Percentiles rank a stretch among this genome's conserved stretches.
Evolutionary conservation across 2,797 vertebrate species (phyloP).

Genomic region (Spheniscus humboldti): DNA sequence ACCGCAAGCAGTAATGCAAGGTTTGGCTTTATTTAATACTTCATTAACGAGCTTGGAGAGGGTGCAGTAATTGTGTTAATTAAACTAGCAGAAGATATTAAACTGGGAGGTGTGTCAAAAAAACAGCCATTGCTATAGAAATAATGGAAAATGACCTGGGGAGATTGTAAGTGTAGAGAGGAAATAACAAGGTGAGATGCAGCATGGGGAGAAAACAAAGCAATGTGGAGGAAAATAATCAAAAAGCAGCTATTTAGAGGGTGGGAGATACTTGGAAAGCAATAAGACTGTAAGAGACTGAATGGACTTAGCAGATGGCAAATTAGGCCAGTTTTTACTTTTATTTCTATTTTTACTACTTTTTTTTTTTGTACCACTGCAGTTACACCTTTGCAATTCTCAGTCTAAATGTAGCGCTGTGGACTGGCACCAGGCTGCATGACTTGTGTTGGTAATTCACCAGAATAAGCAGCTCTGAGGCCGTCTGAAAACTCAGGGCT

Average conservation of each 20-base stretch:
- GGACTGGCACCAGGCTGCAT: neutral
- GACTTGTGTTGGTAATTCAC: neutral
- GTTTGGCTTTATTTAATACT: conserved; percentile 45
- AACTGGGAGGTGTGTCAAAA: conserved; percentile 27
- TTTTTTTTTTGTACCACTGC: neutral
- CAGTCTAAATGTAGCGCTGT: neutral
- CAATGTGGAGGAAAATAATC: conserved; percentile 7
- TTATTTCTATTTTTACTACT: conserved; percentile 13
- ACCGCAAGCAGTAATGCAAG: conserved; percentile 15
- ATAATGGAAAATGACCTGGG: conserved; percentile 27
- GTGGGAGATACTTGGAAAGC: conserved; percentile 2
- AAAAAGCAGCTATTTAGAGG: conserved; percentile 9
- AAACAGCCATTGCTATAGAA: neutral
- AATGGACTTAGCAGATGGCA: conserved; percentile 45
- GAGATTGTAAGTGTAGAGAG: conserved; percentile 8
- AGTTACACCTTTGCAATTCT: conserved; percentile 26
- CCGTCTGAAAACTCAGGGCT: neutral
- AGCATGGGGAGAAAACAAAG: conserved; percentile 32
- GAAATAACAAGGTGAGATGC: conserved; percentile 41
- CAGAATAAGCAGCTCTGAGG: neutral
- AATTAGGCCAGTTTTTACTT: conserved; percentile 17
- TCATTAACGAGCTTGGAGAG: conserved; percentile 22
- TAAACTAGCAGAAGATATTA: conserved; percentile 31
- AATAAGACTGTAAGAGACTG: neutral
- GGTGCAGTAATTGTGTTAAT: conserved; percentile 33